Percentiles rank a stretch among this genome's conserved stretches.
Conservation (phyloP, 1,140 invertebrate genomes). For the Micrasema longulum region DNA sequence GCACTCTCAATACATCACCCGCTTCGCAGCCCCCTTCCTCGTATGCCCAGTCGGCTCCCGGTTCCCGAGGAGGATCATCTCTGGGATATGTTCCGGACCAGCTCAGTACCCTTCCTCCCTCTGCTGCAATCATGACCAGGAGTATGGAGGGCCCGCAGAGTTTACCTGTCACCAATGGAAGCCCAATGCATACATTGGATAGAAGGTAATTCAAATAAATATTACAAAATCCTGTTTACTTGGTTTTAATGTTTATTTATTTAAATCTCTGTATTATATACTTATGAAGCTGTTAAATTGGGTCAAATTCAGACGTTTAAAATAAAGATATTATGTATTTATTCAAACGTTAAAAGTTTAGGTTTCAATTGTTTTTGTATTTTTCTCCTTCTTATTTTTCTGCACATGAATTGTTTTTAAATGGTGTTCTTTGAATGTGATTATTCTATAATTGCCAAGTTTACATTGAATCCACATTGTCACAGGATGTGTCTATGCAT, state of each 20-base stretch:
- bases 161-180: slow-evolving; percentile 64
- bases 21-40: slow-evolving; percentile 48
- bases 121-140: slow-evolving; percentile 65
- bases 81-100: slow-evolving; percentile 58
- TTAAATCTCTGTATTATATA: not conserved
- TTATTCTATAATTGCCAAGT: too few species aligned
- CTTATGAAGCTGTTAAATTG: too few species aligned
- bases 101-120: slow-evolving; percentile 54
- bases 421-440: too few species aligned
- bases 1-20: slow-evolving; percentile 54
- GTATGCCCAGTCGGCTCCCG: slow-evolving; percentile 59
- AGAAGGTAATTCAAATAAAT: slow-evolving; percentile 69
- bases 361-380: too few species aligned
- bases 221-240: too few species aligned
- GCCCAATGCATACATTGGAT: slow-evolving; percentile 65
- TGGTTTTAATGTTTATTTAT: not conserved
- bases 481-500: too few species aligned
- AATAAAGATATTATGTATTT: too few species aligned
- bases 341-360: too few species aligned
- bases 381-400: too few species aligned
- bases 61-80: slow-evolving; percentile 62
- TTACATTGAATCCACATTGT: too few species aligned
- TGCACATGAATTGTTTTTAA: too few species aligned
- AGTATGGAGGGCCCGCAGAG: slow-evolving; percentile 70
- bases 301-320: too few species aligned